These are phyloP conservation scores for Tetragonisca angustula DNA, from an alignment of 2,888 invertebrate species.

Conservation along the genomic window DNA sequence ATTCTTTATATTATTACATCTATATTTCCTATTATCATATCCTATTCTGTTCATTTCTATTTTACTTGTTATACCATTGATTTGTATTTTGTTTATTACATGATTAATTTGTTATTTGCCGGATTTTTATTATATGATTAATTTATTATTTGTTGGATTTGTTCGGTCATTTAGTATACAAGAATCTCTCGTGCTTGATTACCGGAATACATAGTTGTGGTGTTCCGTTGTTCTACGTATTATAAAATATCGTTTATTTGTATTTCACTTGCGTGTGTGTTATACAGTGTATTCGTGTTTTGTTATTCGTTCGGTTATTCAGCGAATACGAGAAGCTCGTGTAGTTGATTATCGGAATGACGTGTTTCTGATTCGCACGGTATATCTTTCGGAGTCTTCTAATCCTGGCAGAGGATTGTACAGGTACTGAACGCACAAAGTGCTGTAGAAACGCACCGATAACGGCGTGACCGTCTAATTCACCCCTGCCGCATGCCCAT, in stretches of 20 bases:
- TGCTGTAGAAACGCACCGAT: slow-evolving; percentile 41
- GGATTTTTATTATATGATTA: too few species aligned
- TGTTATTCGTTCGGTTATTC: neutral
- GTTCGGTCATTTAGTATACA: too few species aligned
- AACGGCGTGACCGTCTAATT: slow-evolving; percentile 64
- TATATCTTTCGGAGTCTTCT: slow-evolving; percentile 9
- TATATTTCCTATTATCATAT: too few species aligned
- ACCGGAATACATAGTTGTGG: too few species aligned
- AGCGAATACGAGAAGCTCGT: neutral
- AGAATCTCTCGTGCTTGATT: too few species aligned
- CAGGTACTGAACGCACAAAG: slow-evolving; percentile 48
- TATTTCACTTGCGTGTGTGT: neutral
- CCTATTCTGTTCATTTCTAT: neutral
- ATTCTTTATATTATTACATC: too few species aligned
- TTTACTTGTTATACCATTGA: neutral
- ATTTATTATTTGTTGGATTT: neutral
- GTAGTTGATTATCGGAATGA: neutral
- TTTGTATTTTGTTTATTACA: too few species aligned
- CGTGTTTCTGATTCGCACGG: neutral
- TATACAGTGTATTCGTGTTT: neutral
- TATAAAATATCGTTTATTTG: neutral
- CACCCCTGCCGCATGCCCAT: slow-evolving; percentile 57
- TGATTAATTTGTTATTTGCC: neutral
- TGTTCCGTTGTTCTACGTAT: too few species aligned
- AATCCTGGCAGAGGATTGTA: slow-evolving; percentile 26